These are phyloP conservation scores for Auanema freiburgensis DNA, from an alignment of 2,888 invertebrate species.

Conservation along the genomic window DNA sequence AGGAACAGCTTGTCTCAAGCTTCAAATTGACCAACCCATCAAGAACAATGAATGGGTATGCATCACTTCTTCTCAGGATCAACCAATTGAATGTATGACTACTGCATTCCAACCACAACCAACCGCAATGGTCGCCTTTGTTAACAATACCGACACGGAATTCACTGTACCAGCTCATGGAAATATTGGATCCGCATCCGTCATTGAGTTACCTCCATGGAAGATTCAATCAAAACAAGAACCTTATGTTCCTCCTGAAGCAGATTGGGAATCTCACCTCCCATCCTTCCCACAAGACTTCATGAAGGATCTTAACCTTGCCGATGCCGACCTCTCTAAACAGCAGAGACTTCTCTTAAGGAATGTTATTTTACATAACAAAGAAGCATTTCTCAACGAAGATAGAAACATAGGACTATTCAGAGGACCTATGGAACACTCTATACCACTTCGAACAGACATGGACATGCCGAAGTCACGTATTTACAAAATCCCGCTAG, in stretches of 20 bases:
- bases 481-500: conserved; percentile 14
- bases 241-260: conserved; percentile 19
- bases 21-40: no score
- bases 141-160: neutral
- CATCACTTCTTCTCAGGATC: no score
- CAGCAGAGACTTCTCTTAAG: conserved; percentile 4
- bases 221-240: neutral
- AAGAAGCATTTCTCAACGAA: conserved; percentile 25
- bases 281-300: neutral
- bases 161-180: neutral
- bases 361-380: conserved; percentile 7
- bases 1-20: no score
- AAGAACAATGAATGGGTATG: no score
- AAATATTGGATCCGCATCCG: neutral
- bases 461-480: conserved; percentile 14
- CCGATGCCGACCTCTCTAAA: neutral
- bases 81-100: no score
- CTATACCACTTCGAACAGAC: conserved; percentile 15
- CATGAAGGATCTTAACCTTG: conserved; percentile 2
- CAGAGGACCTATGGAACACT: conserved; percentile 24
- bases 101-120: no score
- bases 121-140: neutral
- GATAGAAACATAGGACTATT: conserved; percentile 26
- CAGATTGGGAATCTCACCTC: conserved; percentile 20
- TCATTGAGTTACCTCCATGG: neutral